Evolutionary conservation across 2,888 invertebrate genomes (phyloP).

Genomic region (Cataglyphis altisquamis): DNA sequence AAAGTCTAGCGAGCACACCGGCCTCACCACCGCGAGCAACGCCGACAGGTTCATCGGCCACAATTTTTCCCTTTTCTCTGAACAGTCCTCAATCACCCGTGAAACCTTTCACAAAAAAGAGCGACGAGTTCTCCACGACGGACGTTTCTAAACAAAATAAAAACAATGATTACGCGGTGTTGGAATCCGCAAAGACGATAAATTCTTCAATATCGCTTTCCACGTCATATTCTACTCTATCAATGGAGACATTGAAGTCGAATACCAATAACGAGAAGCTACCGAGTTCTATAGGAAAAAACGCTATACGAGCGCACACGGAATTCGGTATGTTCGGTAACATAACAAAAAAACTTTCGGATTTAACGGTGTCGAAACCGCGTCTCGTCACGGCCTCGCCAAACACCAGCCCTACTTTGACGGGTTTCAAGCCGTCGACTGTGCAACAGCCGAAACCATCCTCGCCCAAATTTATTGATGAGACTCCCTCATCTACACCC

Average conservation of each 20-base stretch:
- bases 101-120: conserved; percentile 85
- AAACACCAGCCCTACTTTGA: conserved; percentile 73
- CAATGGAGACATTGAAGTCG: conserved; percentile 69
- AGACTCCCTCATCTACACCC: conserved; percentile 77
- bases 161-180: conserved; percentile 72
- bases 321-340: conserved; percentile 50
- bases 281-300: conserved; percentile 62
- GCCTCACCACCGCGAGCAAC: conserved; percentile 87
- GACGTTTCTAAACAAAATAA: conserved; percentile 43
- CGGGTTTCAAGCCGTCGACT: conserved; percentile 72
- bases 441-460: conserved; percentile 61
- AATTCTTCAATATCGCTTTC: conserved; percentile 35
- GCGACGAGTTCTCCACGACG: conserved; percentile 46
- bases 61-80: conserved; percentile 90
- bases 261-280: conserved; percentile 66
- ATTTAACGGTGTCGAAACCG: conserved; percentile 79
- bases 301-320: conserved; percentile 57
- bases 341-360: conserved; percentile 80
- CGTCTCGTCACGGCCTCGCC: conserved; percentile 81
- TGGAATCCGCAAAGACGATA: conserved; percentile 74
- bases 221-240: conserved; percentile 76
- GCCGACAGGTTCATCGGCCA: conserved; percentile 88
- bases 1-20: conserved; percentile 85
- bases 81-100: conserved; percentile 90
- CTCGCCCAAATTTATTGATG: conserved; percentile 80